Percentiles rank a stretch among this genome's conserved stretches.
phyloP scores from a whole-genome alignment of 2,888 invertebrate genomes.

The Catocala nupta region DNA sequence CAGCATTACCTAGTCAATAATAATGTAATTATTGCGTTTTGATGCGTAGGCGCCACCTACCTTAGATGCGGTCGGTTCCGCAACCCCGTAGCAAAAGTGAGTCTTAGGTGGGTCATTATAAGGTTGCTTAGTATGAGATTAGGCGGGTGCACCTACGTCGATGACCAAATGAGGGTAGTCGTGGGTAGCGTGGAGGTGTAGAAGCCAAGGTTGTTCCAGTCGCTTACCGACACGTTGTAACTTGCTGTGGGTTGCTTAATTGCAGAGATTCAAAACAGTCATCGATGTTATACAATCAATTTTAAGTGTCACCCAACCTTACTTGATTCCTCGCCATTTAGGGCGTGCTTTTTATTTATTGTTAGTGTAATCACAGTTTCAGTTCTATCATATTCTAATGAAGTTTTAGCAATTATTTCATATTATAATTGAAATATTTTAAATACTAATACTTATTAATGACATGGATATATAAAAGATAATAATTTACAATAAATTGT shows the following conservation, averaged over 20 bases:
- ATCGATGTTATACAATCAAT: slow-evolving; percentile 57
- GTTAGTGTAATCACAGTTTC: too few relatives aligned
- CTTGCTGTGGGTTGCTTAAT: slow-evolving; percentile 82
- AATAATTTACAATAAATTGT: neutral
- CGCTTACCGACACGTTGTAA: slow-evolving; percentile 76
- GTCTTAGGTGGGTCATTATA: slow-evolving; percentile 79
- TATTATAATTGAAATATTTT: too few relatives aligned
- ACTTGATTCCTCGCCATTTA: slow-evolving; percentile 28
- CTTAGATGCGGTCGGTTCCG: slow-evolving; percentile 73
- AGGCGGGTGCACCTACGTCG: slow-evolving; percentile 79
- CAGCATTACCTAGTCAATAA: slow-evolving; percentile 50
- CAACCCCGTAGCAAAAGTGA: slow-evolving; percentile 78
- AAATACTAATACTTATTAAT: neutral
- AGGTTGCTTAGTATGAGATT: slow-evolving; percentile 81
- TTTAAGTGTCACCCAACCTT: slow-evolving; percentile 49
- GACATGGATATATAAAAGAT: too few relatives aligned
- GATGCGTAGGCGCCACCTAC: slow-evolving; percentile 75
- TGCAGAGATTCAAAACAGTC: slow-evolving; percentile 75
- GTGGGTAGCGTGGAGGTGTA: slow-evolving; percentile 85
- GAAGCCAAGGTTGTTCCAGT: slow-evolving; percentile 84
- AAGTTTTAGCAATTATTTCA: too few relatives aligned
- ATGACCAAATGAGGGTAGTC: slow-evolving; percentile 86
- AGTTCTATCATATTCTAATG: too few relatives aligned
- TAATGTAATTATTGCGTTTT: slow-evolving; percentile 70
- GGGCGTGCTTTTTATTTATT: neutral